These are phyloP conservation scores for Drosophila takahashii DNA, from an alignment of 1,140 invertebrate genomes.

Conservation along the genomic window DNA sequence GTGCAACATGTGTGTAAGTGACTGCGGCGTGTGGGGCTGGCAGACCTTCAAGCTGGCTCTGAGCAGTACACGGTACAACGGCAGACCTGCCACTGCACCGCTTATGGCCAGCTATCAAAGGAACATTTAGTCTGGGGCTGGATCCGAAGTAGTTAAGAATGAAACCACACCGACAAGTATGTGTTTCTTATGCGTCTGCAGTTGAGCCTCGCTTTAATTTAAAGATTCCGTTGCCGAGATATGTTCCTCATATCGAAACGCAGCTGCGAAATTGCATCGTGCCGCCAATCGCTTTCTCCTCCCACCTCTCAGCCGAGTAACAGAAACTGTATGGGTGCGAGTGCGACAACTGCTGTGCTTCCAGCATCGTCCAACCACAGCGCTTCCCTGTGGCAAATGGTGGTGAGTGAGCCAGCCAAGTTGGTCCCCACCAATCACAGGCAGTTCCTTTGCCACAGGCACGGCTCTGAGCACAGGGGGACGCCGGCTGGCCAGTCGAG, in stretches of 20 bases:
- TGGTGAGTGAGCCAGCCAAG: conserved; percentile 8
- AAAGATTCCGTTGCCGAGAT: neutral
- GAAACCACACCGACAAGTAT: neutral
- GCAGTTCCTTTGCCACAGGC: conserved; percentile 8
- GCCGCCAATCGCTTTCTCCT: neutral
- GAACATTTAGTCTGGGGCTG: neutral
- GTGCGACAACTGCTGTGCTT: conserved; percentile 9
- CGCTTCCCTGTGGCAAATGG: conserved; percentile 4
- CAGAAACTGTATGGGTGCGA: conserved; percentile 8
- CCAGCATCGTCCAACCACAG: conserved; percentile 43
- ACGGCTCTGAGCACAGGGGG: neutral
- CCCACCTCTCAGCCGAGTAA: neutral
- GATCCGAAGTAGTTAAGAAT: neutral
- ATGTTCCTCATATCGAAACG: neutral
- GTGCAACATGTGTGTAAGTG: conserved; percentile 1
- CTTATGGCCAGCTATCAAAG: neutral
- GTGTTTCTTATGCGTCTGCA: neutral
- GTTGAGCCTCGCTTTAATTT: neutral
- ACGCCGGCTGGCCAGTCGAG: conserved; percentile 5
- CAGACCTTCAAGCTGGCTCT: neutral
- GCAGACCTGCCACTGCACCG: neutral
- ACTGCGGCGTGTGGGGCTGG: neutral
- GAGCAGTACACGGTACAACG: neutral
- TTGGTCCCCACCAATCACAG: conserved; percentile 46
- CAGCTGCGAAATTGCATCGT: conserved; percentile 4